A percentile compares a stretch with the other conserved stretches of the same genome.
These are phyloP conservation scores for Otis tarda DNA, from an alignment of 2,113 vertebrate genomes.

Conservation along the genomic window DNA sequence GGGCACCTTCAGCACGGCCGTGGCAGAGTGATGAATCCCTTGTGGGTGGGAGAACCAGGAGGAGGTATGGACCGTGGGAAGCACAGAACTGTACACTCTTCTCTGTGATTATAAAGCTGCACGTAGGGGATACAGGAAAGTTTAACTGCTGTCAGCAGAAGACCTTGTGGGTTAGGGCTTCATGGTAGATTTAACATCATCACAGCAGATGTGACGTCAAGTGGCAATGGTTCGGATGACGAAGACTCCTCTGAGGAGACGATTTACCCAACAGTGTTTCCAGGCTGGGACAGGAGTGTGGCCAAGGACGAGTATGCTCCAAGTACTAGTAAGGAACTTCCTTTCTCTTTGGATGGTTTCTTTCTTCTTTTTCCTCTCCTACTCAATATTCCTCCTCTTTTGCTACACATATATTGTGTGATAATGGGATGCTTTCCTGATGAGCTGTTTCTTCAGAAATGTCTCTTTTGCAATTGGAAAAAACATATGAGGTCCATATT, in stretches of 20 bases:
- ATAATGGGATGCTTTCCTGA: neutral
- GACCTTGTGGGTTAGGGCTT: neutral
- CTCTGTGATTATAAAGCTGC: neutral
- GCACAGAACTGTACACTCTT: fast-evolving
- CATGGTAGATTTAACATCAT: slow-evolving; percentile 43
- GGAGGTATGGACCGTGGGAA: neutral
- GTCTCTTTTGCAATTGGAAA: fast-evolving
- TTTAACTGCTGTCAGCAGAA: neutral
- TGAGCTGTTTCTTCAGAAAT: neutral
- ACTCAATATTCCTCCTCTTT: neutral
- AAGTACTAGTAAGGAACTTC: slow-evolving; percentile 36
- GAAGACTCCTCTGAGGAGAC: slow-evolving; percentile 37
- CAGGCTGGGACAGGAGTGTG: slow-evolving; percentile 21
- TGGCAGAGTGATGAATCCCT: neutral
- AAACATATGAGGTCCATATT: fast-evolving
- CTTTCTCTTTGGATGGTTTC: neutral
- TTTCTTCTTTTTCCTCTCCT: neutral
- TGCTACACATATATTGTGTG: neutral
- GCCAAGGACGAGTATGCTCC: neutral
- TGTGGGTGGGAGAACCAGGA: neutral
- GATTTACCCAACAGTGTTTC: slow-evolving; percentile 7
- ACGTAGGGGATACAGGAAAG: neutral
- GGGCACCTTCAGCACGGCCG: neutral
- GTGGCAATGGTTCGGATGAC: slow-evolving; percentile 39
- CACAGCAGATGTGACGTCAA: slow-evolving; percentile 49